Conservation (phyloP, 2,113 vertebrate species). For the Tamias sibiricus region DNA sequence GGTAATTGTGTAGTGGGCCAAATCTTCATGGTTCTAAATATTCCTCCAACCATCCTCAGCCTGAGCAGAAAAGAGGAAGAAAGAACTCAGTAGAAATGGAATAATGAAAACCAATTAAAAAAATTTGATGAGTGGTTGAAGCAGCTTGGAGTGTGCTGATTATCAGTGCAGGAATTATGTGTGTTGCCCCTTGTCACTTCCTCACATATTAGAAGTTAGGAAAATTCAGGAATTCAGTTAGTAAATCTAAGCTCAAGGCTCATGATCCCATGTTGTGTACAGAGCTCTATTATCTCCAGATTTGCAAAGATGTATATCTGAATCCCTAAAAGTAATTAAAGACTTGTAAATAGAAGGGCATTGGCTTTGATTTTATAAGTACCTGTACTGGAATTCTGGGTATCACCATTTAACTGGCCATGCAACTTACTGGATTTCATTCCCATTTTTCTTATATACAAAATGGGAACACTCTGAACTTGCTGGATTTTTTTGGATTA, state of each 20-base stretch:
- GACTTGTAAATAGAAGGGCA: conserved; percentile 56
- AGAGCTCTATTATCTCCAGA: conserved; percentile 47
- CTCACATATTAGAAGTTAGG: neutral
- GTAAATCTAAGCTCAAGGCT: neutral
- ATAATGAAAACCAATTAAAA: neutral
- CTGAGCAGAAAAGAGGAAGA: neutral
- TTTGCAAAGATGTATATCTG: conserved; percentile 66
- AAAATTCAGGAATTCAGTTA: neutral
- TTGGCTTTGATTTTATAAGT: conserved; percentile 72
- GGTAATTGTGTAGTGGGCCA: neutral
- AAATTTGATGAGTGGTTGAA: neutral
- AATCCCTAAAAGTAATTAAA: conserved; percentile 71
- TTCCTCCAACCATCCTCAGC: neutral
- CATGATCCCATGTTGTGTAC: conserved; percentile 70
- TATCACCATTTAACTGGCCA: neutral
- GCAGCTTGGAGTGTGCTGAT: neutral
- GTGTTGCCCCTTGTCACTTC: neutral
- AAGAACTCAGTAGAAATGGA: neutral
- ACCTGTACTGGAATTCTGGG: neutral
- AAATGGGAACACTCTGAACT: conserved; percentile 18
- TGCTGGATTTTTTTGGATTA: neutral
- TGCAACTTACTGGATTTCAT: neutral
- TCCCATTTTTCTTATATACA: neutral
- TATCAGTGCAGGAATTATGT: neutral
- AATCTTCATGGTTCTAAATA: neutral